Base-by-base conservation (phyloP, 2,113 vertebrate species). In the Arenaria interpres region DNA sequence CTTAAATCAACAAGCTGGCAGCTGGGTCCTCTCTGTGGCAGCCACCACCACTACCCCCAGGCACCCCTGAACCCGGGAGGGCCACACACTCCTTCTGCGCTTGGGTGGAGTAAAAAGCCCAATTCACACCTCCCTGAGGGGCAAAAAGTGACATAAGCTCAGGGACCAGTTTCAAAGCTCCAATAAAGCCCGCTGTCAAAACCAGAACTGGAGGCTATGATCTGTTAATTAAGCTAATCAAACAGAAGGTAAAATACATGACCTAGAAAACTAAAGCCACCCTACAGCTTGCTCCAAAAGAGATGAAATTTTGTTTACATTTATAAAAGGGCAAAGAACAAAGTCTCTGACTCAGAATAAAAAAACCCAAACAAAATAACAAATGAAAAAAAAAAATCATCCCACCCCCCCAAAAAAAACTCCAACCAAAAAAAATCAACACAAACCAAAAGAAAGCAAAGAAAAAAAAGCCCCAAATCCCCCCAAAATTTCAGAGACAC, bases 61-160 rank as follows among this genome's bases (percentile, higher is more conserved):
- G 63, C 51, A 50, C 12, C 76, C 41, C 22, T 50, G 5, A 25
- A 41, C 39, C 14, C 1, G 0, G 30, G 20, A 11, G 12, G 28
- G 37, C 62, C 10, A 0, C 25, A 27, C 0, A 0, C 32, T 43
- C 17, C 3, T 25, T 8, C 43, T 33, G 22, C 7, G 51, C 46
- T 27, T 18, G 28, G 10, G 8, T 12, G 16, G 46, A n/a, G 35
- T 14, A 10, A 33, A 73, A 33, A 68, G 17, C 68, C 41, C 37
- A 19, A 28, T 8, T 45, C 20, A 9, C 50, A 39, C 7, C 48
- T 25, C 28, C 14, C 19, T 0, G 4, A 32, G 39, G 33, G 23
- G 20, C 27, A n/a, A 43, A 8, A 37, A 20, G 33, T 2, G 45
- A 35, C 43, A 15, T 2, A 12, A 33, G 53, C 43, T 9, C 30